Conservation (phyloP, 35 echinoderm and acorn worm species). For the Diadema setosum region DNA sequence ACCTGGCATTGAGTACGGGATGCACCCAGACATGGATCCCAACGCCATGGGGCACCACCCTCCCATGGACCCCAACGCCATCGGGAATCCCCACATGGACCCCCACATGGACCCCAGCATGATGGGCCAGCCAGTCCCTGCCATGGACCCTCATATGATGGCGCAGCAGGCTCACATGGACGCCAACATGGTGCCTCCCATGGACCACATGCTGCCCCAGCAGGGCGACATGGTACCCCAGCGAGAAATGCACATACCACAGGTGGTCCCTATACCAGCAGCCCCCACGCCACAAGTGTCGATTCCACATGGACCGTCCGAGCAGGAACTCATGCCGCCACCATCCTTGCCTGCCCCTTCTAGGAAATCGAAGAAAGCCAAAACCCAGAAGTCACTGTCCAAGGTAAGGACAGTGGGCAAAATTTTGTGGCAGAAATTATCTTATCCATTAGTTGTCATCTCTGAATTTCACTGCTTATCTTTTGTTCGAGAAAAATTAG, state of each 20-base stretch:
- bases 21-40: constrained; percentile 15
- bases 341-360: not conserved
- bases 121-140: not conserved
- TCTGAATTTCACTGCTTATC: no score
- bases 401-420: constrained; percentile 40
- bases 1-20: not conserved
- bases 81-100: not conserved
- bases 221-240: not conserved
- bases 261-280: not conserved
- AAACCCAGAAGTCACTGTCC: not conserved
- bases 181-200: not conserved
- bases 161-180: not conserved
- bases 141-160: not conserved
- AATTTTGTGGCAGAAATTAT: no score
- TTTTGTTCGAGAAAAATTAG: no score
- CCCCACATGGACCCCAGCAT: not conserved
- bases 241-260: not conserved
- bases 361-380: not conserved
- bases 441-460: no score
- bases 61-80: constrained; percentile 17
- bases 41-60: not conserved
- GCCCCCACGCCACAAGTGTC: not conserved
- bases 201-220: not conserved
- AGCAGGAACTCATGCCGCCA: not conserved
- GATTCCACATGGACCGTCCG: not conserved